Percentiles rank a stretch among this genome's conserved stretches.
Evolutionary conservation across 2,888 invertebrate genomes (phyloP).

Genomic region (Scotopteryx bipunctaria): DNA sequence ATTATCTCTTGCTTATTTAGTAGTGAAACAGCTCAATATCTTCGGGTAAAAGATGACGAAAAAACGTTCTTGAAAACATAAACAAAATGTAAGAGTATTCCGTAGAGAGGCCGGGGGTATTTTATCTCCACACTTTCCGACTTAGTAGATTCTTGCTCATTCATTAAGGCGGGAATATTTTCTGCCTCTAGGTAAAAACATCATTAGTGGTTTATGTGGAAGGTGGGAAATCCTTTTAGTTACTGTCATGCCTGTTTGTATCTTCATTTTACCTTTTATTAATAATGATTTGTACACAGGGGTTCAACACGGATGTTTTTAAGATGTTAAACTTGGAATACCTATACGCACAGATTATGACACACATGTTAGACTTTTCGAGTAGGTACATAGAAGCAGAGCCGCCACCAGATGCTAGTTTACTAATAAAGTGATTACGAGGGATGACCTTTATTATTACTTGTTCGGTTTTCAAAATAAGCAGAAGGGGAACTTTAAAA

Average conservation of each 20-base stretch:
- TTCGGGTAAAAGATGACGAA: constrained; percentile 9
- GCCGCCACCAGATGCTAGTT: no score
- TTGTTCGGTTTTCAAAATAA: no score
- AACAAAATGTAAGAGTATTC: constrained; percentile 23
- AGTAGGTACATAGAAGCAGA: no score
- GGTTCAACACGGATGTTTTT: no score
- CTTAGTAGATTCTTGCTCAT: constrained; percentile 26
- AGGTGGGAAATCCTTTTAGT: constrained; percentile 17
- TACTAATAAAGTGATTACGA: no score
- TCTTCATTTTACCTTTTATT: neutral
- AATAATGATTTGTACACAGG: no score
- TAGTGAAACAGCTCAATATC: neutral
- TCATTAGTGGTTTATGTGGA: constrained; percentile 33
- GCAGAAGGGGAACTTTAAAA: no score
- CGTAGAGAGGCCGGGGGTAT: constrained; percentile 6
- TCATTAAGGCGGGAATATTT: constrained; percentile 35
- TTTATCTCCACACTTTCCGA: constrained; percentile 38
- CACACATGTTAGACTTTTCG: no score
- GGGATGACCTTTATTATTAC: no score
- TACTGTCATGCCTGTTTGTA: constrained; percentile 4
- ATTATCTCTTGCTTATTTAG: neutral
- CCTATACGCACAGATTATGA: no score
- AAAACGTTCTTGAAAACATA: constrained; percentile 11
- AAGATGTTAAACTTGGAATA: no score
- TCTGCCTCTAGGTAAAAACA: constrained; percentile 28